phyloP scores from a whole-genome alignment of 1,140 invertebrate genomes.

The Popillia japonica region DNA sequence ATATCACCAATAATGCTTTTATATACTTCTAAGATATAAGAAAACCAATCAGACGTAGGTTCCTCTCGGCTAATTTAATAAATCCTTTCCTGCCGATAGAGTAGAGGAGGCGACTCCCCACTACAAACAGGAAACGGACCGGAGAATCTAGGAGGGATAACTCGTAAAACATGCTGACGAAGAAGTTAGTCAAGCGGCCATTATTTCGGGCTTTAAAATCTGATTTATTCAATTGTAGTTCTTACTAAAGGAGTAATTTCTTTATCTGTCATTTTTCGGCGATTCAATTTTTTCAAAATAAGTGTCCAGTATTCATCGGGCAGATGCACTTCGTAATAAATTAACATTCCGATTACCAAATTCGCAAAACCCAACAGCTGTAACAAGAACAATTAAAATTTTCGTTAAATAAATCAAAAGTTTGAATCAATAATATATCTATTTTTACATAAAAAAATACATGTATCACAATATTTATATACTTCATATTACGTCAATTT shows the following conservation, averaged over 20 bases:
- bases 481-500: neutral
- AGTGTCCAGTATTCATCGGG: neutral
- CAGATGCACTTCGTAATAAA: neutral
- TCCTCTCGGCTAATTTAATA: too few species aligned
- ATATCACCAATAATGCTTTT: too few species aligned
- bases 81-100: too few species aligned
- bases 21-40: too few species aligned
- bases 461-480: neutral
- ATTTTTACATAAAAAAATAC: slow-evolving; percentile 2
- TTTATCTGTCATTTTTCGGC: neutral
- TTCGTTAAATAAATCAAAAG: neutral
- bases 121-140: too few species aligned
- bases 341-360: neutral
- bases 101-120: too few species aligned
- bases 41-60: too few species aligned
- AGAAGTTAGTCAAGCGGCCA: too few species aligned
- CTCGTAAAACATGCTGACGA: too few species aligned
- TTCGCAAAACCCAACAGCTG: neutral
- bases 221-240: neutral
- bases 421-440: neutral
- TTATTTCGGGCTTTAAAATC: too few species aligned
- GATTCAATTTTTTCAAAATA: too few species aligned
- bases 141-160: too few species aligned
- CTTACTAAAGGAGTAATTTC: neutral
- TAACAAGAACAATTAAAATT: neutral